Evolutionary conservation across 2,113 vertebrate species (phyloP).

Genomic region (Electrona antarctica): DNA sequence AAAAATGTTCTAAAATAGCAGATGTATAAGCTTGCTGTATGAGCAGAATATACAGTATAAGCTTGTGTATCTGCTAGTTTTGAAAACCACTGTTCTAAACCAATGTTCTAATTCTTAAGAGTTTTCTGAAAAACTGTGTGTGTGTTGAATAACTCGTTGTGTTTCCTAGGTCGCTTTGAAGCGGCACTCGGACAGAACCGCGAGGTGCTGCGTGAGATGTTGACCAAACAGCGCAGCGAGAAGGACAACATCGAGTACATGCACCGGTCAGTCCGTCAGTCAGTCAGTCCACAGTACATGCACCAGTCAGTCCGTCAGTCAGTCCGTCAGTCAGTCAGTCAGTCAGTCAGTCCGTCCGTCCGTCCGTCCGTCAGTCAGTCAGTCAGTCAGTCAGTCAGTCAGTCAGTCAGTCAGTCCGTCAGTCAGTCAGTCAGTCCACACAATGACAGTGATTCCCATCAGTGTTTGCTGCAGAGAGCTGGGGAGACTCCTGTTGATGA

Average conservation of each 20-base stretch:
- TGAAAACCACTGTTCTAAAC: not conserved
- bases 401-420: constrained; percentile 63
- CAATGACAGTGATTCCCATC: too few species aligned
- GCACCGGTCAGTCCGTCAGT: constrained; percentile 51
- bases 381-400: constrained; percentile 51
- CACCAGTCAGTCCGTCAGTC: constrained; percentile 53
- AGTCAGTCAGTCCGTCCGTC: constrained; percentile 55
- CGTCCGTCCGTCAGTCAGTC: constrained; percentile 60
- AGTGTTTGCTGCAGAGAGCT: too few species aligned
- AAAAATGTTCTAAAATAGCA: too few species aligned
- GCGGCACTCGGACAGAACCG: constrained; percentile 43
- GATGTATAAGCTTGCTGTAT: too few species aligned
- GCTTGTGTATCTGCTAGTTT: too few species aligned
- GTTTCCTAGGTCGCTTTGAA: constrained; percentile 44
- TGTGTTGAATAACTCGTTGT: not conserved
- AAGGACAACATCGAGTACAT: constrained; percentile 46
- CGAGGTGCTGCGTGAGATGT: constrained; percentile 32
- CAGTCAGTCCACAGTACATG: constrained; percentile 17
- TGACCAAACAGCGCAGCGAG: constrained; percentile 47
- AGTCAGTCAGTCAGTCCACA: constrained; percentile 14
- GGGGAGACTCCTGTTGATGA: too few species aligned
- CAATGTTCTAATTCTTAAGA: too few species aligned
- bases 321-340: too few species aligned
- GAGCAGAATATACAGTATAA: too few species aligned
- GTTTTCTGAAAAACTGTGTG: too few species aligned